Evolutionary conservation across 2,888 invertebrate species (phyloP).

Genomic region (Troides oblongomaculatus): DNA sequence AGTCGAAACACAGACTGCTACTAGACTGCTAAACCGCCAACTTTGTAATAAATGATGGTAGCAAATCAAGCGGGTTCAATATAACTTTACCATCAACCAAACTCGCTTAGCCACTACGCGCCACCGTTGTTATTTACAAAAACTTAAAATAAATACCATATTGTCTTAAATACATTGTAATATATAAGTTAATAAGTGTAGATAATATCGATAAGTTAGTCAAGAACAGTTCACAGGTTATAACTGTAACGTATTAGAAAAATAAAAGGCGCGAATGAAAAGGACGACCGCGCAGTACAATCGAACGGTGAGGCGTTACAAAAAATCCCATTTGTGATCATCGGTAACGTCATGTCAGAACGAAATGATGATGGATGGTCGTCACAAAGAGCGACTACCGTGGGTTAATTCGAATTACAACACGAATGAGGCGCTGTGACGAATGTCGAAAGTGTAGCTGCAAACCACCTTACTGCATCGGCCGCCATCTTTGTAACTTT

Average conservation of each 20-base stretch:
- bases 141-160: background rate
- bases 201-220: constrained; percentile 10
- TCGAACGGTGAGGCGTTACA: constrained; percentile 44
- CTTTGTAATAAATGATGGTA: too few relatives aligned
- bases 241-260: constrained; percentile 29
- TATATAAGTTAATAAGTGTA: background rate
- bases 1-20: too few relatives aligned
- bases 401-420: constrained; percentile 44
- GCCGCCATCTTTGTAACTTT: constrained; percentile 26
- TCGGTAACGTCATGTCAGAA: constrained; percentile 45
- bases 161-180: background rate
- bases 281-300: constrained; percentile 45
- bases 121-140: too few relatives aligned
- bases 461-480: constrained; percentile 14
- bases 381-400: constrained; percentile 30
- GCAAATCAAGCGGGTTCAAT: too few relatives aligned
- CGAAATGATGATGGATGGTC: constrained; percentile 61
- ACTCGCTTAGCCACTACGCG: too few relatives aligned
- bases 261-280: constrained; percentile 36
- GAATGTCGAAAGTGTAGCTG: constrained; percentile 33
- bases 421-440: constrained; percentile 46
- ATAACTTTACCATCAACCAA: too few relatives aligned
- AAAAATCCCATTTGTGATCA: constrained; percentile 58
- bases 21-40: too few relatives aligned
- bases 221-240: constrained; percentile 7